These are phyloP conservation scores for Alcedo atthis DNA, from an alignment of 2,797 vertebrate species.

Conservation along the genomic window DNA sequence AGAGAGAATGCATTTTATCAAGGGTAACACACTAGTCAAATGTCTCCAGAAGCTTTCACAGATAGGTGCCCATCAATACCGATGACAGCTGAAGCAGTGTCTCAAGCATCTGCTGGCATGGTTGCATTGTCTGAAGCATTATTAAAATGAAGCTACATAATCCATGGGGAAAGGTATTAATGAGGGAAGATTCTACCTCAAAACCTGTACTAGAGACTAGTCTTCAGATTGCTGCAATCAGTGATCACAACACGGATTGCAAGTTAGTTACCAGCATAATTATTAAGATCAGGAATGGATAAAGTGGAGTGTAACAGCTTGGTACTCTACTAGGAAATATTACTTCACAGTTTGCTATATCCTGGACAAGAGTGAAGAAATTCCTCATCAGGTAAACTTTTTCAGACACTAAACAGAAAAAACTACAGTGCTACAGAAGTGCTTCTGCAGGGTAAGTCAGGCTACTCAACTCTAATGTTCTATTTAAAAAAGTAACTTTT, in stretches of 20 bases:
- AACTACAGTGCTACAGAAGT: neutral
- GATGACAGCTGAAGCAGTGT: neutral
- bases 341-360: neutral
- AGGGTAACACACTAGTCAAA: neutral
- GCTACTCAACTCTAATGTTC: neutral
- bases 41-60: neutral
- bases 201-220: neutral
- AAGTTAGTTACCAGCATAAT: neutral
- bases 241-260: neutral
- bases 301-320: neutral
- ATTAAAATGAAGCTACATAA: neutral
- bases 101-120: neutral
- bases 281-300: neutral
- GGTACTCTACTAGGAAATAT: neutral
- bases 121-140: neutral
- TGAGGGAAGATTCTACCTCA: neutral
- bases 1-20: neutral
- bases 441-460: neutral
- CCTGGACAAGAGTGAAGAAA: neutral
- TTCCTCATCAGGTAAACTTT: neutral
- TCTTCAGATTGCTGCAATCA: neutral
- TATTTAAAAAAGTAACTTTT: neutral
- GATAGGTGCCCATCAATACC: neutral
- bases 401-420: neutral
- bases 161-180: neutral